Percentiles rank a stretch among this genome's conserved stretches.
Conservation (phyloP, 2,797 vertebrate species). For the Labroides dimidiatus region DNA sequence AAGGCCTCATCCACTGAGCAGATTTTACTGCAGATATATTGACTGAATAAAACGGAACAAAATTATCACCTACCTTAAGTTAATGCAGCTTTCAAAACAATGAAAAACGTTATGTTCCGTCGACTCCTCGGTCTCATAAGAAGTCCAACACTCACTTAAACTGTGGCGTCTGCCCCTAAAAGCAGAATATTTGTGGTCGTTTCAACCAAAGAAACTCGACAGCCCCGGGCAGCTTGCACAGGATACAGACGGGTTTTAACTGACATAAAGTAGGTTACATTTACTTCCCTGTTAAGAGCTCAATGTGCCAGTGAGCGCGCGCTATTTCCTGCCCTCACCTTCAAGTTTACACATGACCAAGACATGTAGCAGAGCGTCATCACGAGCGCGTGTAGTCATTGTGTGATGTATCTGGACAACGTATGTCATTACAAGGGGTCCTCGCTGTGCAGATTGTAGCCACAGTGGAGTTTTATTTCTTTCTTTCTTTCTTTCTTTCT, state of each 20-base stretch:
- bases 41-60: background rate
- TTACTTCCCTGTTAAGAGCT: conserved; percentile 70
- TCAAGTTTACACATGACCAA: conserved; percentile 27
- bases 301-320: conserved; percentile 19
- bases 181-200: rapidly evolving
- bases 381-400: no score
- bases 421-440: no score
- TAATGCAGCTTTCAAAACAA: conserved; percentile 40
- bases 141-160: conserved; percentile 1
- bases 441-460: no score
- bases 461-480: no score
- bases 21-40: rapidly evolving
- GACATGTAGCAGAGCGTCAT: no score
- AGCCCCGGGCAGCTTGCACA: background rate
- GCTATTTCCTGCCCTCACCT: conserved; percentile 66
- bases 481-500: no score
- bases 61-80: conserved; percentile 45
- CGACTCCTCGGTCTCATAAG: conserved; percentile 30
- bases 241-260: conserved; percentile 14
- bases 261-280: conserved; percentile 10
- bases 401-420: no score
- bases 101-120: conserved; percentile 13
- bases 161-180: background rate
- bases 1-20: background rate
- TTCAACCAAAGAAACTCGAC: background rate